These are phyloP conservation scores for Mormyrus proboscirostris DNA, from an alignment of 2,797 vertebrate species.

Conservation along the genomic window DNA sequence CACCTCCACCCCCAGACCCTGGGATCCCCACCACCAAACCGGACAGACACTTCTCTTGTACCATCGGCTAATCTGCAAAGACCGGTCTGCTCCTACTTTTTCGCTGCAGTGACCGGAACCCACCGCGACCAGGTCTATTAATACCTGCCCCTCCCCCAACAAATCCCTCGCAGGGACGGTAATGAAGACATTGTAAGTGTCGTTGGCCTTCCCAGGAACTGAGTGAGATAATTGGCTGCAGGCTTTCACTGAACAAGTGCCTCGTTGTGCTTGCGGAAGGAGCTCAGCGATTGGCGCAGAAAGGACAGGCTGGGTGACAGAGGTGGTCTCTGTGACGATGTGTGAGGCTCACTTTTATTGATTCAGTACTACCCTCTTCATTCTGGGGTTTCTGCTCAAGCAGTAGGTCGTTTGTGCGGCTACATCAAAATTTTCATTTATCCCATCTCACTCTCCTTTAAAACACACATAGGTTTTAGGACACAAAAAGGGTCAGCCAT, in stretches of 20 bases:
- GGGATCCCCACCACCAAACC: background rate
- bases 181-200: background rate
- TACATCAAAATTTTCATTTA: background rate
- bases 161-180: background rate
- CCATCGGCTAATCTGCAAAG: background rate
- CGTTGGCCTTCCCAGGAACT: background rate
- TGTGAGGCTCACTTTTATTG: background rate
- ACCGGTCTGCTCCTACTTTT: background rate
- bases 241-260: background rate
- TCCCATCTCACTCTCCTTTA: background rate
- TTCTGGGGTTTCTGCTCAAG: background rate
- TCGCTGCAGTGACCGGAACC: background rate
- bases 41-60: background rate
- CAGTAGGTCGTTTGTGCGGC: background rate
- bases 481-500: background rate
- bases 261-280: background rate
- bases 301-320: background rate
- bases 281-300: background rate
- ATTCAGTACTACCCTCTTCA: background rate
- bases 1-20: background rate
- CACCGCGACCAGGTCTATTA: background rate
- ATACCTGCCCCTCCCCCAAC: background rate
- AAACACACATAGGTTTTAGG: background rate
- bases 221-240: background rate
- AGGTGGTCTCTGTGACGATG: background rate